phyloP scores from a whole-genome alignment of 1,140 invertebrate genomes.

The Zaprionus davidi region DNA sequence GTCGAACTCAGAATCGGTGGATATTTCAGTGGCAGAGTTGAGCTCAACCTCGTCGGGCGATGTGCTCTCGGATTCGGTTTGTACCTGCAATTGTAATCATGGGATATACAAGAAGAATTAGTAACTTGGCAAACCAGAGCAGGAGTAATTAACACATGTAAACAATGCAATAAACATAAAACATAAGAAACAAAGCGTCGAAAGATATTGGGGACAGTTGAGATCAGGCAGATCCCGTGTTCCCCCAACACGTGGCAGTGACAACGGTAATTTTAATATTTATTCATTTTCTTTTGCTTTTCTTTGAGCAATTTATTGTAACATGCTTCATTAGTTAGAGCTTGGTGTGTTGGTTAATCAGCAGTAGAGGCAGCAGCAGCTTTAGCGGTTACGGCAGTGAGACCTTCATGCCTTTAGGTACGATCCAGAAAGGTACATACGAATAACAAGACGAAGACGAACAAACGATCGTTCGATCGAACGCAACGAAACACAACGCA shows the following conservation, averaged over 20 bases:
- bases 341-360: conserved; percentile 61
- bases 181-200: conserved; percentile 56
- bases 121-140: not conserved
- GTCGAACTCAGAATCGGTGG: conserved; percentile 95
- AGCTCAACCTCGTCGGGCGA: conserved; percentile 89
- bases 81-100: conserved; percentile 75
- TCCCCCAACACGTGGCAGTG: not conserved
- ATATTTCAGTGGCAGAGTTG: conserved; percentile 95
- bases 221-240: conserved; percentile 40
- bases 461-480: conserved; percentile 4
- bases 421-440: conserved; percentile 82
- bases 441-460: conserved; percentile 43
- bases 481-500: conserved; percentile 46
- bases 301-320: conserved; percentile 5
- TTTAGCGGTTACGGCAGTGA: conserved; percentile 13
- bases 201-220: conserved; percentile 23
- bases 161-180: conserved; percentile 24
- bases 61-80: conserved; percentile 90
- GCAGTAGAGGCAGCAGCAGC: conserved; percentile 42
- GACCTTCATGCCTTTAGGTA: conserved; percentile 78
- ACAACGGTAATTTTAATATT: not conserved
- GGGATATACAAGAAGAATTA: conserved; percentile 16
- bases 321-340: conserved; percentile 74
- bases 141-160: conserved; percentile 13
- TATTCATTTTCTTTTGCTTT: not conserved